Evolutionary conservation across 2,888 invertebrate genomes (phyloP).

Genomic region (Aleiodes leptofemur): DNA sequence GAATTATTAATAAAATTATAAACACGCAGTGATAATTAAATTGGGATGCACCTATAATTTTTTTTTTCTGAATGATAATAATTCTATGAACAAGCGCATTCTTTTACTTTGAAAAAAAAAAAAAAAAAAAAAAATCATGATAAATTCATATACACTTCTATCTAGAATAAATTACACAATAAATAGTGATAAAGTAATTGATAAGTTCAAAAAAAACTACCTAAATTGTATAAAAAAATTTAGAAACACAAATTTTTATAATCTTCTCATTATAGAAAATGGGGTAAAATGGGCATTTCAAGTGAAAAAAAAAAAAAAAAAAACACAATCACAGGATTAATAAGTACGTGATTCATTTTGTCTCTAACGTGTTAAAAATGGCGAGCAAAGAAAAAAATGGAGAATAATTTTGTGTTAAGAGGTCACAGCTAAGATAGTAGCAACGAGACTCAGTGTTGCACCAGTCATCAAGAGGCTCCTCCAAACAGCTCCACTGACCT

Average conservation of each 20-base stretch:
- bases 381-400: constrained; percentile 26
- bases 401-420: constrained; percentile 58
- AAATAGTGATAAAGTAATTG: constrained; percentile 67
- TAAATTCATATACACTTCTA: constrained; percentile 60
- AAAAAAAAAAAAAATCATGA: constrained; percentile 52
- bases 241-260: constrained; percentile 48
- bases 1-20: constrained; percentile 36
- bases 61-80: background rate
- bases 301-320: constrained; percentile 54
- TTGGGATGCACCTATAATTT: constrained; percentile 20
- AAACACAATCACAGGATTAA: constrained; percentile 64
- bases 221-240: constrained; percentile 71
- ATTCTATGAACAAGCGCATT: constrained; percentile 46
- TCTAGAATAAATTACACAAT: constrained; percentile 74
- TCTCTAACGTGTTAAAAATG: constrained; percentile 4
- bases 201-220: constrained; percentile 69
- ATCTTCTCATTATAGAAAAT: too few relatives aligned
- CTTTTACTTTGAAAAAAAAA: constrained; percentile 40
- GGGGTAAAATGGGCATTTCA: too few relatives aligned
- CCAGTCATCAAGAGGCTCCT: constrained; percentile 72
- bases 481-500: constrained; percentile 73
- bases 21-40: constrained; percentile 2
- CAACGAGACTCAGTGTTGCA: constrained; percentile 72
- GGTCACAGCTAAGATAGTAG: constrained; percentile 72
- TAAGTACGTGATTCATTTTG: constrained; percentile 66